Conservation (phyloP, 2,113 vertebrate species). For the Odobenus rosmarus region DNA sequence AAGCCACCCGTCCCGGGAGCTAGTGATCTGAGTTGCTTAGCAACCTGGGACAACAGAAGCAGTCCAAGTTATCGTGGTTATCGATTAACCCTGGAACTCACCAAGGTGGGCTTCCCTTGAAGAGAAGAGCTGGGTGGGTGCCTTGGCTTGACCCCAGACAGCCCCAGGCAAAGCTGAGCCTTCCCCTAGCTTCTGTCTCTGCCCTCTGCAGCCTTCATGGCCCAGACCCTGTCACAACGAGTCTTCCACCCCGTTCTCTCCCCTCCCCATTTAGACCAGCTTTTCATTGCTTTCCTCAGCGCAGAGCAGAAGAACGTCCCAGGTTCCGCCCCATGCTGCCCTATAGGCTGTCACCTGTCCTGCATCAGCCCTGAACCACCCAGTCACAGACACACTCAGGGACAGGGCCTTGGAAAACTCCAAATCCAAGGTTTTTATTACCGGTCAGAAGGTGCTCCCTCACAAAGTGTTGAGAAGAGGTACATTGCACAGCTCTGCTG, state of each 20-base stretch:
- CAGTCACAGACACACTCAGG: background rate
- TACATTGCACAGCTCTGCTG: conserved; percentile 10
- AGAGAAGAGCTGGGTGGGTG: background rate
- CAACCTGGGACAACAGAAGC: background rate
- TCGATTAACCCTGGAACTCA: background rate
- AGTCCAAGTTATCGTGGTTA: background rate
- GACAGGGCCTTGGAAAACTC: conserved; percentile 34
- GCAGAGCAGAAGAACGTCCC: background rate
- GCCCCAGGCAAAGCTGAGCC: background rate
- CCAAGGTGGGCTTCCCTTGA: background rate
- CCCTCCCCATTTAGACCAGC: background rate
- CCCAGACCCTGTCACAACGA: background rate
- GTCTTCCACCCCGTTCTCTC: background rate
- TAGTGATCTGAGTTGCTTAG: background rate
- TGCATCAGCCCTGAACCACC: background rate
- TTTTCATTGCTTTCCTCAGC: background rate
- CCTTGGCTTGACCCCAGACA: background rate
- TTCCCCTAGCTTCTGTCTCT: background rate
- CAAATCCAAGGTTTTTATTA: conserved; percentile 67
- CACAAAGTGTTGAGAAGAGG: conserved; percentile 42
- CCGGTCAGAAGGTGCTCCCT: conserved; percentile 38
- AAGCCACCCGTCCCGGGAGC: background rate
- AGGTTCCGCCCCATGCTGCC: background rate
- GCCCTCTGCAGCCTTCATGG: background rate
- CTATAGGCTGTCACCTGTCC: background rate